Evolutionary conservation across 2,888 invertebrate genomes (phyloP).

Genomic region (Priocnemis perturbator): DNA sequence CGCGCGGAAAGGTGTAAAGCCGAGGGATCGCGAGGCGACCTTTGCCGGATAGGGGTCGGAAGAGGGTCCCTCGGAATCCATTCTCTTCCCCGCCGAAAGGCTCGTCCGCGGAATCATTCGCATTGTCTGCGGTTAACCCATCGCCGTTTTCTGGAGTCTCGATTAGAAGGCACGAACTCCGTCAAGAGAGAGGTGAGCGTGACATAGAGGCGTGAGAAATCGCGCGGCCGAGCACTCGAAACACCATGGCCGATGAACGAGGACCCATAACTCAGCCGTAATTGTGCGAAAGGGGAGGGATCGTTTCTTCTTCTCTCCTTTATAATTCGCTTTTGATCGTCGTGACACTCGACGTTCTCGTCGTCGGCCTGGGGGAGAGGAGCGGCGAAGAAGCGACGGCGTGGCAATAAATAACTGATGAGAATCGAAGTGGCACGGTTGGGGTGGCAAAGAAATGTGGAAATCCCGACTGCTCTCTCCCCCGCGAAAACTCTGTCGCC

Average conservation of each 20-base stretch:
- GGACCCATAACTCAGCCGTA: slow-evolving; percentile 70
- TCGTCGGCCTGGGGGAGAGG: slow-evolving; percentile 11
- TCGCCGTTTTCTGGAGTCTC: slow-evolving; percentile 57
- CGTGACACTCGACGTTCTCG: slow-evolving; percentile 56
- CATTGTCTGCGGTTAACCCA: slow-evolving; percentile 73
- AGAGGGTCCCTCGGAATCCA: no score
- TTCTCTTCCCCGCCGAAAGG: slow-evolving; percentile 1
- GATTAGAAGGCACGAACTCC: slow-evolving; percentile 57
- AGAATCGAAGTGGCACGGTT: slow-evolving; percentile 54
- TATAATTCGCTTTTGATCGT: slow-evolving; percentile 70
- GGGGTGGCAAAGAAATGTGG: slow-evolving; percentile 34
- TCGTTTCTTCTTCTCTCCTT: slow-evolving; percentile 39
- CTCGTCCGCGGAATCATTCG: slow-evolving; percentile 10
- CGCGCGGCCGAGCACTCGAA: slow-evolving; percentile 21
- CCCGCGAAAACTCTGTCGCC: neutral
- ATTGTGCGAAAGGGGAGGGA: slow-evolving; percentile 56
- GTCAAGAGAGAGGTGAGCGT: slow-evolving; percentile 49
- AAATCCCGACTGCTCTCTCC: slow-evolving; percentile 19
- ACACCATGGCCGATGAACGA: slow-evolving; percentile 57
- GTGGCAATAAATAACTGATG: slow-evolving; percentile 73
- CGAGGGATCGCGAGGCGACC: no score
- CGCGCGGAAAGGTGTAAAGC: slow-evolving; percentile 10
- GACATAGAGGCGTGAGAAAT: slow-evolving; percentile 69
- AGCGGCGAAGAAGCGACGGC: slow-evolving; percentile 41
- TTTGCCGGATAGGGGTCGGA: slow-evolving; percentile 1